Evolutionary conservation across 2,113 vertebrate species (phyloP).

Genomic region (Caracal caracal): DNA sequence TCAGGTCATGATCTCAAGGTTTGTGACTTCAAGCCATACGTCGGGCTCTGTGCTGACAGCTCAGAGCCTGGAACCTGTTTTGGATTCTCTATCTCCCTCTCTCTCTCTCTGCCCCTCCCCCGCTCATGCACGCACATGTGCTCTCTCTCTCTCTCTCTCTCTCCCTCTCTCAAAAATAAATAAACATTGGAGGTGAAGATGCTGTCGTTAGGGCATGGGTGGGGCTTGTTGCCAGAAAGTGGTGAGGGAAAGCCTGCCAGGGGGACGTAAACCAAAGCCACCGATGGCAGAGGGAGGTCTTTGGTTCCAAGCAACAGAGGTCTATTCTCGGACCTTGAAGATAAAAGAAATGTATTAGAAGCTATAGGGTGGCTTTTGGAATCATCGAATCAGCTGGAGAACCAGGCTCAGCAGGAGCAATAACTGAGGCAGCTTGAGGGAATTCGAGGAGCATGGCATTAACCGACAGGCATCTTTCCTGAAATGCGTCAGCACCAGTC

Average conservation of each 20-base stretch:
- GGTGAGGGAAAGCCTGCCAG: background rate
- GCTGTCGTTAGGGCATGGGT: background rate
- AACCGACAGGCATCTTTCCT: background rate
- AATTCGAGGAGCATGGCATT: background rate
- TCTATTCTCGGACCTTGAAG: background rate
- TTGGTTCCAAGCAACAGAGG: background rate
- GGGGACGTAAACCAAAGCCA: background rate
- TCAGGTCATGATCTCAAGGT: no score
- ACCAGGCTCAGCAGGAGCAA: background rate
- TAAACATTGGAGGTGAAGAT: background rate
- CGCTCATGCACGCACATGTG: no score
- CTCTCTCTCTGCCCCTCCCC: no score
- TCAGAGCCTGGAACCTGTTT: no score
- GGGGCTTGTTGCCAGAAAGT: background rate
- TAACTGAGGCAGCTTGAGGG: background rate
- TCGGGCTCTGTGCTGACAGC: no score
- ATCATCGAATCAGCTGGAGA: background rate
- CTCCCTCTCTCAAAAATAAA: no score
- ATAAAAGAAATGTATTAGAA: background rate
- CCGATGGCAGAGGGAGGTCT: background rate
- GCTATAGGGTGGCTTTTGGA: background rate
- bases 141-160: no score
- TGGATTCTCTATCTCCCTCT: no score
- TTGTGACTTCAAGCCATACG: no score
- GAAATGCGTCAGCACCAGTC: background rate